These are phyloP conservation scores for Macaca fascicularis DNA, from an alignment of 2,113 vertebrate genomes.

Conservation along the genomic window DNA sequence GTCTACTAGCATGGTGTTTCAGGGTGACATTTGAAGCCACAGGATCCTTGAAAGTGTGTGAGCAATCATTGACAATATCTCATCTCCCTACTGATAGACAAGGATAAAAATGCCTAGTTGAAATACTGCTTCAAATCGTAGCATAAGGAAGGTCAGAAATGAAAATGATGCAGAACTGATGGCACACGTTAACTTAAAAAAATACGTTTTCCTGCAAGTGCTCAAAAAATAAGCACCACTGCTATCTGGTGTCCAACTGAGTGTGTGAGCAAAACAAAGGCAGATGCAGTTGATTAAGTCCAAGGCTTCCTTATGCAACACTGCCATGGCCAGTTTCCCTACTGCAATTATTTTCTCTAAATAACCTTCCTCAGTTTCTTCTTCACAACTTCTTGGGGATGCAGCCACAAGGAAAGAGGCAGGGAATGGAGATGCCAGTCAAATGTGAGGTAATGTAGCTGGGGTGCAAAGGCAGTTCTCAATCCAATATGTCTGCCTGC, in stretches of 20 bases:
- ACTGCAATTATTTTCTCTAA: not conserved
- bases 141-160: slow-evolving; percentile 20
- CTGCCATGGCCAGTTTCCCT: not conserved
- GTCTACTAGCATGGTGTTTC: not conserved
- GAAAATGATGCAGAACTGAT: slow-evolving; percentile 39
- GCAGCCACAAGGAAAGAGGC: not conserved
- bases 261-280: slow-evolving; percentile 57
- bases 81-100: not conserved
- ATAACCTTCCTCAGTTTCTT: slow-evolving; percentile 7
- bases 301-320: not conserved
- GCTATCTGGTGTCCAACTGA: slow-evolving; percentile 36
- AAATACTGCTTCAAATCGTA: slow-evolving; percentile 35
- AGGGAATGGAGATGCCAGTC: not conserved
- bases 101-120: not conserved
- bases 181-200: slow-evolving; percentile 31
- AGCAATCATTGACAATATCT: not conserved
- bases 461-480: not conserved
- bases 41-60: not conserved
- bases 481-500: not conserved
- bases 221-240: slow-evolving; percentile 36
- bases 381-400: not conserved
- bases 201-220: not conserved
- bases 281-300: slow-evolving; percentile 28
- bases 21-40: slow-evolving; percentile 31
- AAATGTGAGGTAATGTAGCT: not conserved